Conservation (phyloP, 2,113 vertebrate genomes). For the Chaetodon trifascialis region DNA sequence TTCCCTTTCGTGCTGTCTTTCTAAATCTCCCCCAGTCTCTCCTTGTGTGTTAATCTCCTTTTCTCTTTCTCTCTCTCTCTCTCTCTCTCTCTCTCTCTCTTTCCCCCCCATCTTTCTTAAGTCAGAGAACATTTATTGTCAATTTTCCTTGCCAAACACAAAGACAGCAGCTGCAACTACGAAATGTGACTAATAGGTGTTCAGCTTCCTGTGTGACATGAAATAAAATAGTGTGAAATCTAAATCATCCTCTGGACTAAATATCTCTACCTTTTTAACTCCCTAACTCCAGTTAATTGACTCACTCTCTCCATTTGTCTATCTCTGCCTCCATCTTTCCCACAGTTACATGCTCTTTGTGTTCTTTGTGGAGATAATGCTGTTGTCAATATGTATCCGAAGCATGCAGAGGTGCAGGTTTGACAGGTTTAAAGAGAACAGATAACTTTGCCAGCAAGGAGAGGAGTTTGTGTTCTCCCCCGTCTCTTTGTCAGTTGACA, state of each 20-base stretch:
- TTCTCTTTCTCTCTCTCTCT: neutral
- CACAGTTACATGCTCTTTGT: neutral
- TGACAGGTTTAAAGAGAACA: slow-evolving; percentile 18
- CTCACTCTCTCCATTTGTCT: neutral
- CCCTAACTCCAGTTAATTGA: neutral
- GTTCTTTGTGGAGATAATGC: slow-evolving; percentile 10
- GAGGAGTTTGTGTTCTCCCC: neutral
- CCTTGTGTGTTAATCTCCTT: slow-evolving; percentile 18
- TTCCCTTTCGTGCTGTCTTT: slow-evolving; percentile 51
- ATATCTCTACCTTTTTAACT: neutral
- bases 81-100: neutral
- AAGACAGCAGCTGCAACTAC: neutral
- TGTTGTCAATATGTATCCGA: slow-evolving; percentile 3
- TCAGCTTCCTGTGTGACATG: neutral
- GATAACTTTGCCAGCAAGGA: neutral
- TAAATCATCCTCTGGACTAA: neutral
- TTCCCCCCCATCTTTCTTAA: neutral
- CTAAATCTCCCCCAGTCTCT: slow-evolving; percentile 35
- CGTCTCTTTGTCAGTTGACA: neutral
- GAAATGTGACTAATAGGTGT: slow-evolving; percentile 1
- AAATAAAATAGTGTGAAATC: neutral
- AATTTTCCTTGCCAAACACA: neutral
- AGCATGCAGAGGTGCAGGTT: slow-evolving; percentile 38
- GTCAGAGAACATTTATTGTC: slow-evolving; percentile 7
- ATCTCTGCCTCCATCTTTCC: neutral